Percentiles rank a stretch among this genome's conserved stretches.
Conservation (phyloP, 2,797 vertebrate species). For the Todus mexicanus region DNA sequence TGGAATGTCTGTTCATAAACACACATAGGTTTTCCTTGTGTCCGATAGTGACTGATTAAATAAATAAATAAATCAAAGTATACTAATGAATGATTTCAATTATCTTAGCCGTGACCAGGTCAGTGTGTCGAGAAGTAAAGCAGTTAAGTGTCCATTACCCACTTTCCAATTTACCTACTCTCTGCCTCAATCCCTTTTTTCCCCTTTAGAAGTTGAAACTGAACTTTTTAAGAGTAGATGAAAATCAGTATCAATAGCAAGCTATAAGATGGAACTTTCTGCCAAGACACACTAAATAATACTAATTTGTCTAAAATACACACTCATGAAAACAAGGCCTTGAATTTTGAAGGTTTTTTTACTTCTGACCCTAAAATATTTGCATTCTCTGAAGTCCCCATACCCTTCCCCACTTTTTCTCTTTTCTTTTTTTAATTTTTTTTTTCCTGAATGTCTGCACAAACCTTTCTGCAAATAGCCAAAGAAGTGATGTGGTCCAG, state of each 20-base stretch:
- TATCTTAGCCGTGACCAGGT: not conserved
- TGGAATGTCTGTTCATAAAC: not conserved
- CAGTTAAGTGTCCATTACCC: not conserved
- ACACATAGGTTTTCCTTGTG: not conserved
- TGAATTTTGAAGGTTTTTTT: not conserved
- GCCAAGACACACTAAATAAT: not conserved
- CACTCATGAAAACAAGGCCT: not conserved
- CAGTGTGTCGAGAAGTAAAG: not conserved
- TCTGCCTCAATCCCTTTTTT: not conserved
- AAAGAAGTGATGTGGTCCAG: not conserved
- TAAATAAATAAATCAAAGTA: not conserved
- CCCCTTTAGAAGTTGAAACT: not conserved
- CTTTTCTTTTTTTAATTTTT: not conserved
- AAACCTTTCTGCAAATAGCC: not conserved
- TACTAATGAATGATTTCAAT: not conserved
- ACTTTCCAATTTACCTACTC: not conserved
- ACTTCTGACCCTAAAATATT: not conserved
- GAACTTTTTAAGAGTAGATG: not conserved
- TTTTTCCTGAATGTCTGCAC: not conserved
- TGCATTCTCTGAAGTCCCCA: not conserved
- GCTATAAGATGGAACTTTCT: not conserved
- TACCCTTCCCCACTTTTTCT: not conserved
- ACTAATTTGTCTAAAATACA: not conserved
- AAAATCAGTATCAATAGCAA: slow-evolving; percentile 9
- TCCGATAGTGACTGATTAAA: not conserved